phyloP scores from a whole-genome alignment of 2,113 vertebrate species.

The Platanista minor region DNA sequence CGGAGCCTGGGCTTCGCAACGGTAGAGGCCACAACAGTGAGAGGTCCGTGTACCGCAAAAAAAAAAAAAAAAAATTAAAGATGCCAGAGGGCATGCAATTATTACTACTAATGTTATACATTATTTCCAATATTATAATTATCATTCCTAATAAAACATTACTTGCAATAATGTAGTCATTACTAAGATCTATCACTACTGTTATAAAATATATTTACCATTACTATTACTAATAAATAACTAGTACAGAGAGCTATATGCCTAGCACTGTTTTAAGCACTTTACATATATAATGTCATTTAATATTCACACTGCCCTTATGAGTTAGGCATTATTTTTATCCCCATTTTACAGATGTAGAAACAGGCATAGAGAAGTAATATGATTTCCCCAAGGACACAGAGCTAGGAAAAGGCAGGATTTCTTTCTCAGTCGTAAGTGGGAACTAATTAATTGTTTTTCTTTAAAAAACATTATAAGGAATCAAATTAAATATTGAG shows the following conservation, averaged over 20 bases:
- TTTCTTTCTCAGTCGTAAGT: background rate
- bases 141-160: background rate
- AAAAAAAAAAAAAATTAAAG: too few species aligned
- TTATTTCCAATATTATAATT: background rate
- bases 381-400: background rate
- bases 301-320: background rate
- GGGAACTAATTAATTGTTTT: background rate
- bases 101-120: background rate
- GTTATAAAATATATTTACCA: background rate
- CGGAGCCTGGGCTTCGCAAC: too few species aligned
- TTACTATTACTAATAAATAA: background rate
- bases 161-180: background rate
- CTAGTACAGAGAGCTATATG: background rate
- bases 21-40: too few species aligned
- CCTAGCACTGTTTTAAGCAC: background rate
- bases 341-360: background rate
- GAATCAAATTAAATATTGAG: background rate
- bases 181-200: background rate
- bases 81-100: background rate
- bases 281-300: background rate
- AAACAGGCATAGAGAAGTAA: background rate
- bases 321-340: background rate
- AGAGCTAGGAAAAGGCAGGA: background rate
- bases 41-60: too few species aligned
- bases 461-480: background rate